A percentile compares a stretch with the other conserved stretches of the same genome.
These are phyloP conservation scores for Colaptes auratus DNA, from an alignment of 2,113 vertebrate genomes.

Conservation along the genomic window DNA sequence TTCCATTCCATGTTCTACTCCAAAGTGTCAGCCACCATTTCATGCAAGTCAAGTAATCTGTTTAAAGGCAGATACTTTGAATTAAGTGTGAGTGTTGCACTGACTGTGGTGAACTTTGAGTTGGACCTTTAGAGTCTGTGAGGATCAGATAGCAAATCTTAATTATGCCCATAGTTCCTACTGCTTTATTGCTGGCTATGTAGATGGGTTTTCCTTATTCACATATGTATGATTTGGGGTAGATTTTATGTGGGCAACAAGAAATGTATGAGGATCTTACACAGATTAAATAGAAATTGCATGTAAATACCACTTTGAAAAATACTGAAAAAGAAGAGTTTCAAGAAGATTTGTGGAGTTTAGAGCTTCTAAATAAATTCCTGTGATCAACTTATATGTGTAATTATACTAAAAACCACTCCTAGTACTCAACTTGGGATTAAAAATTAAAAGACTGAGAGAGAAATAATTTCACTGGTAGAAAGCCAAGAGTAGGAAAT, in stretches of 20 bases:
- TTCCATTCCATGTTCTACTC: neutral
- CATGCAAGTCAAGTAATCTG: neutral
- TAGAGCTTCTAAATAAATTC: neutral
- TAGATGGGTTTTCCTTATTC: neutral
- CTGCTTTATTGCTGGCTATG: neutral
- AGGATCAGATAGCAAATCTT: neutral
- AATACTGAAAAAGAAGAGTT: neutral
- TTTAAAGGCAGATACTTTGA: neutral
- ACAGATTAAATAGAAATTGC: neutral
- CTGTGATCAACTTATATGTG: neutral
- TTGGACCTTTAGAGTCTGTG: neutral
- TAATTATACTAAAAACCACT: neutral
- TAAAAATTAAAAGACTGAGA: neutral
- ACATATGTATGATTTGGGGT: neutral
- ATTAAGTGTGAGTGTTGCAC: neutral
- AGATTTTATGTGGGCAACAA: neutral
- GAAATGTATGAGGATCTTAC: neutral
- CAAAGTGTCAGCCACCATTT: neutral
- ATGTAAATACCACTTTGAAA: neutral
- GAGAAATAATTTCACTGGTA: neutral
- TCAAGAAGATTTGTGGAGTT: neutral
- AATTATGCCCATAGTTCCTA: neutral
- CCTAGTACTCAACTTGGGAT: neutral
- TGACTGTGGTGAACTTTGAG: neutral
- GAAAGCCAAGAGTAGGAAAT: constrained; percentile 10